A percentile compares a stretch with the other conserved stretches of the same genome.
These are phyloP conservation scores for Trogon melanurus DNA, from an alignment of 2,113 vertebrate genomes.

Conservation along the genomic window DNA sequence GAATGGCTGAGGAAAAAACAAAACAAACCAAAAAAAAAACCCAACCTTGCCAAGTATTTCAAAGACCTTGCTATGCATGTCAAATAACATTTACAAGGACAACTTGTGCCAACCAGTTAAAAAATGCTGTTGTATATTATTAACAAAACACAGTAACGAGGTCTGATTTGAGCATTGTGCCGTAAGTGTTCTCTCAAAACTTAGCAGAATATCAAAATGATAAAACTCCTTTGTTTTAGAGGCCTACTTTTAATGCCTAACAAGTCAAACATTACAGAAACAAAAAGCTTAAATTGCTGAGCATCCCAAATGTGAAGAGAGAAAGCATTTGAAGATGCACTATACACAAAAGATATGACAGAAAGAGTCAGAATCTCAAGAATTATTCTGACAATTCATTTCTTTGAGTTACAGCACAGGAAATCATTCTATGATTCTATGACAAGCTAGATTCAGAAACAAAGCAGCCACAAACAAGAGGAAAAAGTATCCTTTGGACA, in stretches of 20 bases:
- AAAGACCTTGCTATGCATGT: not conserved
- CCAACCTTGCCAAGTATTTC: not conserved
- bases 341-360: not conserved
- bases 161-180: not conserved
- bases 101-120: not conserved
- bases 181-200: not conserved
- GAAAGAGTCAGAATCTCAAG: not conserved
- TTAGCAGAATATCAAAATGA: not conserved
- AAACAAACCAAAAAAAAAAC: no score
- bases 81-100: not conserved
- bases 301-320: fast-evolving
- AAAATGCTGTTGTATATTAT: not conserved
- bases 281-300: not conserved
- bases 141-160: not conserved
- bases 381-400: not conserved
- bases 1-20: not conserved
- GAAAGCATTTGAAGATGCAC: not conserved
- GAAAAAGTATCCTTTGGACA: not conserved
- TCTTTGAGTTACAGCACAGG: not conserved
- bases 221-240: not conserved
- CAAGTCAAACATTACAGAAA: not conserved
- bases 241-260: not conserved
- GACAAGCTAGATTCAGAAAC: not conserved
- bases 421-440: not conserved
- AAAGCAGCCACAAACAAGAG: not conserved